phyloP scores from a whole-genome alignment of 2,113 vertebrate species.

The Craseonycteris thonglongyai region DNA sequence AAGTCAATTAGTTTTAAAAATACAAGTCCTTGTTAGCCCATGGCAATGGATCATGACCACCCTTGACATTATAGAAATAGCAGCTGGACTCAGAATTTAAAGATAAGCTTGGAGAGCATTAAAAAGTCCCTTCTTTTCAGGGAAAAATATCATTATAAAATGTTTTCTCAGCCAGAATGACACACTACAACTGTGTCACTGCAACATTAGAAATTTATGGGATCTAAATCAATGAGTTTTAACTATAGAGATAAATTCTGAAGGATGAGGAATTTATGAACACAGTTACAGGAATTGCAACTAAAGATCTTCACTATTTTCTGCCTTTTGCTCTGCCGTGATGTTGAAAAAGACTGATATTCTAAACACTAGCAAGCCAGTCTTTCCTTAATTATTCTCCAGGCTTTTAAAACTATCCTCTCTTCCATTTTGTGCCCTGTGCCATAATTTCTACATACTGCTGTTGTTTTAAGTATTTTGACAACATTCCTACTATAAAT shows the following conservation, averaged over 20 bases:
- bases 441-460: neutral
- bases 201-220: constrained; percentile 31
- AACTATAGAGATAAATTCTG: constrained; percentile 20
- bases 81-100: neutral
- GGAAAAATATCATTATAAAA: neutral
- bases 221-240: constrained; percentile 52
- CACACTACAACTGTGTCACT: neutral
- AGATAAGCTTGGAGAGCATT: neutral
- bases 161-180: neutral
- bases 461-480: no score
- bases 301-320: neutral
- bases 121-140: neutral
- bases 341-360: neutral
- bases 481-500: neutral
- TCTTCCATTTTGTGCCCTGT: neutral
- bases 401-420: neutral
- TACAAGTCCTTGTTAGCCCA: neutral
- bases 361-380: neutral
- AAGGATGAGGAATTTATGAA: constrained; percentile 11
- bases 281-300: neutral
- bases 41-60: neutral
- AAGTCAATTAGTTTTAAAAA: neutral
- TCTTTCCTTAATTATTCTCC: constrained; percentile 1
- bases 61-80: neutral
- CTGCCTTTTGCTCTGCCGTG: neutral